phyloP scores from a whole-genome alignment of 2,797 vertebrate species.

The Phaenicophaeus curvirostris region DNA sequence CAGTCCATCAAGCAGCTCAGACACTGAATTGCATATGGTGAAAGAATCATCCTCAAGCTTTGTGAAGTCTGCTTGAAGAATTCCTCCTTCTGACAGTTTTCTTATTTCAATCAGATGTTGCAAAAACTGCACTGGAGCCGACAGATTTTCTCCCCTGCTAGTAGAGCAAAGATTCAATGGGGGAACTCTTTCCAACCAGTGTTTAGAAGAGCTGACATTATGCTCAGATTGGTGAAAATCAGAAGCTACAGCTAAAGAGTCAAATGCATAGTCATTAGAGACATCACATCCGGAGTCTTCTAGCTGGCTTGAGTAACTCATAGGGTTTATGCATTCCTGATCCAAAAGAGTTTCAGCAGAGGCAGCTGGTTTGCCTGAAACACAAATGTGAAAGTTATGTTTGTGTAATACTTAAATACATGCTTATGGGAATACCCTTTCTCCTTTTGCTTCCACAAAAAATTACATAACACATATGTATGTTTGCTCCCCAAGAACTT shows the following conservation, averaged over 20 bases:
- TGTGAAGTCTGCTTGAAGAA: conserved; percentile 67
- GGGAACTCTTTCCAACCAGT: neutral
- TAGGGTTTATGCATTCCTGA: conserved; percentile 65
- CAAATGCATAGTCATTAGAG: conserved; percentile 60
- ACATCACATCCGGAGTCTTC: conserved; percentile 81
- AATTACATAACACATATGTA: accelerated
- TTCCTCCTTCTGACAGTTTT: conserved; percentile 55
- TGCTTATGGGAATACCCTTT: neutral
- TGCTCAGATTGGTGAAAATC: neutral
- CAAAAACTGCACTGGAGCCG: conserved; percentile 83
- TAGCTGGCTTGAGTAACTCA: conserved; percentile 33
- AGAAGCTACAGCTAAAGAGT: conserved; percentile 50
- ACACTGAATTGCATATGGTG: conserved; percentile 79
- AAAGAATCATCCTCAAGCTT: conserved; percentile 68
- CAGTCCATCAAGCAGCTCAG: conserved; percentile 82
- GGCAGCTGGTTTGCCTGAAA: conserved; percentile 67
- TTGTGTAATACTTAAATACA: neutral
- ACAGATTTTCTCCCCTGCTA: conserved; percentile 27
- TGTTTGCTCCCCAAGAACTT: neutral
- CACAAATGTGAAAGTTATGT: neutral
- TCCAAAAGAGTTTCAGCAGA: conserved; percentile 7
- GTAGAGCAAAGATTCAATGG: neutral
- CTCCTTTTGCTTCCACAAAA: neutral
- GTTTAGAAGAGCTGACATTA: neutral
- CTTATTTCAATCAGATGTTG: conserved; percentile 82